phyloP scores from a whole-genome alignment of 2,888 invertebrate species.

The Drosophila eohydei region DNA sequence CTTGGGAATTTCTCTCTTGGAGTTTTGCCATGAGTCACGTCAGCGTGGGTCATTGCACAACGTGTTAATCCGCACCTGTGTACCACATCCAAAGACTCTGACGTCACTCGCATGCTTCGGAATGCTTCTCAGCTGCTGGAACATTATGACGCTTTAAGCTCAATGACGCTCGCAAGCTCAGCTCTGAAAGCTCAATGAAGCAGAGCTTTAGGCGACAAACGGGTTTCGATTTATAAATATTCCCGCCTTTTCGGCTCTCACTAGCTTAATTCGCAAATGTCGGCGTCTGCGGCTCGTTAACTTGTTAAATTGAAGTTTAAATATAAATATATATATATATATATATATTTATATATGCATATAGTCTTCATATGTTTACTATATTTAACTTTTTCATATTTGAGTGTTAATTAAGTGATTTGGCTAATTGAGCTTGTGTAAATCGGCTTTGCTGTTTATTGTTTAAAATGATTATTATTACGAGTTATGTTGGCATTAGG shows the following conservation, averaged over 20 bases:
- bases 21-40: constrained; percentile 35
- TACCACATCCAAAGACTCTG: constrained; percentile 6
- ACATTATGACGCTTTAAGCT: constrained; percentile 14
- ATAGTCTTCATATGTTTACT: constrained; percentile 1
- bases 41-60: constrained; percentile 5
- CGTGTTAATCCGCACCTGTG: constrained; percentile 25
- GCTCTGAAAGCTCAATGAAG: constrained; percentile 10
- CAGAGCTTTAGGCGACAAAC: constrained; percentile 3
- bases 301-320: constrained; percentile 39
- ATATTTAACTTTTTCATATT: constrained; percentile 29
- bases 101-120: constrained; percentile 42
- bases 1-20: constrained; percentile 41
- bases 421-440: constrained; percentile 25
- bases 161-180: constrained; percentile 10
- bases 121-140: constrained; percentile 6
- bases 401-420: constrained; percentile 53
- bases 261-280: constrained; percentile 40
- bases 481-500: background rate
- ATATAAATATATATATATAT: constrained; percentile 3
- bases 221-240: background rate
- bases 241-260: constrained; percentile 22
- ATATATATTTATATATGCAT: constrained; percentile 10
- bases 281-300: constrained; percentile 48
- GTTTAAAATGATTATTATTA: background rate
- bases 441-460: background rate